Evolutionary conservation across 2,888 invertebrate species (phyloP), one percentile per base, ranked within the genome.

Genomic region (Aphodius sticticus): DNA sequence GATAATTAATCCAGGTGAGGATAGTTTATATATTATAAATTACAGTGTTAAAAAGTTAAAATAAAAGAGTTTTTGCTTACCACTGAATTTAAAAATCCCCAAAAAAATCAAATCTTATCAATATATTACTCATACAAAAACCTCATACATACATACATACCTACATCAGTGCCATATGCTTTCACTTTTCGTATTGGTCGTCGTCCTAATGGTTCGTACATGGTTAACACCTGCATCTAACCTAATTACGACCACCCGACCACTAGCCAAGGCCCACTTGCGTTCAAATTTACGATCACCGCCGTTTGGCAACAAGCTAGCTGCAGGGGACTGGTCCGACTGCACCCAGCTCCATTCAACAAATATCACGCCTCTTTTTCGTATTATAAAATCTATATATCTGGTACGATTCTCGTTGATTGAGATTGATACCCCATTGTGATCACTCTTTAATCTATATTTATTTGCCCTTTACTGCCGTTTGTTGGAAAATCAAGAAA

Each of bases 221-320:
- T 70, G 76, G 77, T 77, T 80, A 76, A 80, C 80, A 80, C 78
- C 80, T 78, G 80, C 78, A 69, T 71, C 70, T 78, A 78, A 80
- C 78, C 80, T 80, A 78, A 80, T 80, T 80, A 78, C 76, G 53
- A 77, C 26, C 38, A 76, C 70, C 76, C 26, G 71, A 80, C 78
- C 78, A 80, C 53, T 76, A 71, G 72, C 77, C 78, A 71, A 70
- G 80, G 78, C 70, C 53, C 76, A 15, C 37, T 69, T 77, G 76
- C 80, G 70, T 78, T 76, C 78, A 79, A 79, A 79, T 79, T 77
- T 79, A 72, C 79, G 74, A 74, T 35, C 76, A 69, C 69, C 70
- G 53, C 26, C 37, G 74, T 79, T 79, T 74, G 76, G 77, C 74
- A 74, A 74, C 37, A 77, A 76, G 77, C 69, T 77, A 69, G 70